Conservation (phyloP, 1,140 invertebrate genomes). For the Wasmannia auropunctata region DNA sequence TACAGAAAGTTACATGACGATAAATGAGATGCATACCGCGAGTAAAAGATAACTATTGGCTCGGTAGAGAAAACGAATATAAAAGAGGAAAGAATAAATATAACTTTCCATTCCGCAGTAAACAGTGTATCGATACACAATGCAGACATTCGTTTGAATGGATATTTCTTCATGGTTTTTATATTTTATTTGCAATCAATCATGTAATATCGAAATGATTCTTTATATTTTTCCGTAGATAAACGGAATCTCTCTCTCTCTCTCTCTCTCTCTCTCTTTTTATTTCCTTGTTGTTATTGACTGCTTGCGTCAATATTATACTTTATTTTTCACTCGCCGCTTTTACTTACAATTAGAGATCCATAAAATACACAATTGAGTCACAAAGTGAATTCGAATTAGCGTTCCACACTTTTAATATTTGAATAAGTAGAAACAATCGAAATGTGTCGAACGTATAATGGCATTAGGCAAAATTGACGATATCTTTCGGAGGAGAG, state of each 20-base stretch:
- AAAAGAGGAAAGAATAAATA: constrained; percentile 21
- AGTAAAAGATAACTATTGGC: background rate
- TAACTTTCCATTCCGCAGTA: background rate
- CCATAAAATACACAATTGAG: background rate
- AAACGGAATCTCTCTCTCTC: background rate
- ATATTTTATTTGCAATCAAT: constrained; percentile 50
- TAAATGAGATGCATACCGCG: background rate
- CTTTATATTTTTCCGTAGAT: background rate
- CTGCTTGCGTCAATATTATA: background rate
- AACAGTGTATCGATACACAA: constrained; percentile 23
- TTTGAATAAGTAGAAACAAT: background rate
- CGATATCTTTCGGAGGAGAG: background rate
- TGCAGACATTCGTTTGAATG: constrained; percentile 6
- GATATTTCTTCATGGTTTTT: constrained; percentile 17
- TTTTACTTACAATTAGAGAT: background rate
- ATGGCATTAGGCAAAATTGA: constrained; percentile 4
- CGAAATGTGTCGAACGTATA: background rate
- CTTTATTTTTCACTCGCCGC: background rate
- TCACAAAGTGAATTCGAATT: background rate
- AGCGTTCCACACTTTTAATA: background rate
- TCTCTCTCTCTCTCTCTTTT: too few relatives aligned
- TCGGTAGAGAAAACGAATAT: background rate
- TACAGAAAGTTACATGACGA: background rate
- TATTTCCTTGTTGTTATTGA: background rate
- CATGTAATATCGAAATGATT: constrained; percentile 26